These are phyloP conservation scores for Thamnophis sirtalis DNA, from an alignment of 2,113 vertebrate genomes.

Conservation along the genomic window DNA sequence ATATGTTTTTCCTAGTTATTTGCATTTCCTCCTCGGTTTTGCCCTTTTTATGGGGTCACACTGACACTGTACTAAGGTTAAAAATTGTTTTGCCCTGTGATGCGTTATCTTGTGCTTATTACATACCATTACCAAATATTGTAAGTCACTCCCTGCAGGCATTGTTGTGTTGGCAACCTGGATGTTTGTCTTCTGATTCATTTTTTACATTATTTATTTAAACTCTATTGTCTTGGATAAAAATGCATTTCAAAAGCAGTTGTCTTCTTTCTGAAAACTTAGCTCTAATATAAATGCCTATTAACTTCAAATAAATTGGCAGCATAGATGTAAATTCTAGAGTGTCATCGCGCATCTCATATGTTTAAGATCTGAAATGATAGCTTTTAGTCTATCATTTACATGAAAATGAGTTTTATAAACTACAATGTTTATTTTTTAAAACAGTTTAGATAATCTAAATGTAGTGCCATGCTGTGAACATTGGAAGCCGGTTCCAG, in stretches of 20 bases:
- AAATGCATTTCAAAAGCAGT: background rate
- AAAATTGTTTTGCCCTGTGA: background rate
- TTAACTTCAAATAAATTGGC: background rate
- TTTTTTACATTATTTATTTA: background rate
- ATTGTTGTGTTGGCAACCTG: background rate
- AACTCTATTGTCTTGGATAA: background rate
- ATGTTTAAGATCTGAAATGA: background rate
- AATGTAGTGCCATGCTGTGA: background rate
- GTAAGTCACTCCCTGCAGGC: background rate
- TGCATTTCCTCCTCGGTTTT: background rate
- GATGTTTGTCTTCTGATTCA: background rate
- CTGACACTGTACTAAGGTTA: background rate
- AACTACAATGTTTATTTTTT: background rate
- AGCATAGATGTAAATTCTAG: background rate
- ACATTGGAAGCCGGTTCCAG: background rate
- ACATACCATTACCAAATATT: background rate
- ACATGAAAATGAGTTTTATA: background rate
- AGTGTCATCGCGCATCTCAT: background rate
- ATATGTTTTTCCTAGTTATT: background rate
- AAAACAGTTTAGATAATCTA: background rate
- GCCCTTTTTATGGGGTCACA: background rate
- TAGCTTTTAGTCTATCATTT: background rate
- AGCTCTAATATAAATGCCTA: background rate
- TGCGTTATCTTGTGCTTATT: background rate
- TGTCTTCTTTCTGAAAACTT: background rate